Percentiles rank a stretch among this genome's conserved stretches.
Conservation (phyloP, 2,113 vertebrate species). For the Thomomys bottae region DNA sequence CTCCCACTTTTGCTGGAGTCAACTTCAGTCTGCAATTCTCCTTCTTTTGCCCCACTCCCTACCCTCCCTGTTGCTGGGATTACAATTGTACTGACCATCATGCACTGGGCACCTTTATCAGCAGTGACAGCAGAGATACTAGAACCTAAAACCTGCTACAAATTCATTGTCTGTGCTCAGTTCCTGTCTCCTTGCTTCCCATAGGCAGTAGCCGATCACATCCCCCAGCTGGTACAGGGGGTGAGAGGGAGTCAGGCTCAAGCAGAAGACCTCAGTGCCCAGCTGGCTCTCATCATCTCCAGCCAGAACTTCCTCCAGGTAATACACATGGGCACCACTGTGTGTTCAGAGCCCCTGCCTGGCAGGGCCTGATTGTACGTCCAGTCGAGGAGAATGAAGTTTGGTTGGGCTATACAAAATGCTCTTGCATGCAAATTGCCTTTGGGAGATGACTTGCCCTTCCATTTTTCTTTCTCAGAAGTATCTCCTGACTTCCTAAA, state of each 20-base stretch:
- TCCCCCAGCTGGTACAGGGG: conserved; percentile 97
- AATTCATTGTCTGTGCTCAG: background rate
- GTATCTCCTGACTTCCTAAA: background rate
- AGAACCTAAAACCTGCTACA: background rate
- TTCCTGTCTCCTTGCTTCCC: conserved; percentile 37
- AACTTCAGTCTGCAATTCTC: no score
- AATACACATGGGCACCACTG: background rate
- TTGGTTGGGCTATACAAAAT: background rate
- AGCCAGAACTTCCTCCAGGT: conserved; percentile 99
- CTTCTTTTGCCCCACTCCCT: no score
- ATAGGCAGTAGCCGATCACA: conserved; percentile 96
- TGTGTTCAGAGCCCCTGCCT: background rate
- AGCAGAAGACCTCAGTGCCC: conserved; percentile 95
- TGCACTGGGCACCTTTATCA: background rate
- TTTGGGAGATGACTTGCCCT: background rate
- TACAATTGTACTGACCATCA: no score
- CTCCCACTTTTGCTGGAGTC: no score
- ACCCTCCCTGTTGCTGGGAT: no score
- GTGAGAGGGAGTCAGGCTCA: conserved; percentile 97
- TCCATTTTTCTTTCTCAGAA: background rate
- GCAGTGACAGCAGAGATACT: background rate
- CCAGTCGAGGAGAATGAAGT: background rate
- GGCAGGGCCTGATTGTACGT: background rate
- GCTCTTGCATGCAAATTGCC: background rate
- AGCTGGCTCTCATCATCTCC: conserved; percentile 96